Conservation (phyloP, 2,113 vertebrate species). For the Mustela lutreola region DNA sequence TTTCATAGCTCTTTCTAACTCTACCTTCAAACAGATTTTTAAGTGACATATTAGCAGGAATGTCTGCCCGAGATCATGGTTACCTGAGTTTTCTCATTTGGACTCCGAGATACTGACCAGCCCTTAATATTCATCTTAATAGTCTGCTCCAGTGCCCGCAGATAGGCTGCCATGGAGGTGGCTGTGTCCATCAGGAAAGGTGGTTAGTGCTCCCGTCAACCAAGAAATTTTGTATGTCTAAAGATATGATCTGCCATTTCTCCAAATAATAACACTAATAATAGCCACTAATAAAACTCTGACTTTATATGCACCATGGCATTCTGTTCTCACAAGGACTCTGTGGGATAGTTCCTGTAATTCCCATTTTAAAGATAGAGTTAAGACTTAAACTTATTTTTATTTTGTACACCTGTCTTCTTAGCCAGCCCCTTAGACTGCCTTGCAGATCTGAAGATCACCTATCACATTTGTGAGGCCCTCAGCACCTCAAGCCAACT, state of each 20-base stretch:
- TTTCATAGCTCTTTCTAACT: not conserved
- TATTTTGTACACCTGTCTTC: not conserved
- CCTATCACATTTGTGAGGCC: not conserved
- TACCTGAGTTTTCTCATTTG: not conserved
- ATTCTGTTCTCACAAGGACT: not conserved
- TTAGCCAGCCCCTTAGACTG: not conserved
- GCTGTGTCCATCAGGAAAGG: not conserved
- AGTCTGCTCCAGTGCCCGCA: not conserved
- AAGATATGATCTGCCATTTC: not conserved
- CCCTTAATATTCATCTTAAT: not conserved
- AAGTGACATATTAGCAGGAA: not conserved
- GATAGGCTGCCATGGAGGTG: not conserved
- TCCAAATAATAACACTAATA: not conserved
- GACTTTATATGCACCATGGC: not conserved
- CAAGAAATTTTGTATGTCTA: not conserved
- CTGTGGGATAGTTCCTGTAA: not conserved
- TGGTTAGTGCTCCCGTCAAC: not conserved
- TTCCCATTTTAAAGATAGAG: not conserved
- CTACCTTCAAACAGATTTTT: not conserved
- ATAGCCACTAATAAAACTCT: not conserved
- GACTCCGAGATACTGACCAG: not conserved
- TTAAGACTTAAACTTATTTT: not conserved
- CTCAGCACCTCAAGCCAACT: constrained; percentile 10
- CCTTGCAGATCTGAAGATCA: not conserved
- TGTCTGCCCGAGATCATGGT: not conserved